Conservation (phyloP, 53 echinoderm and acorn worm species). For the Zoroaster sp. region DNA sequence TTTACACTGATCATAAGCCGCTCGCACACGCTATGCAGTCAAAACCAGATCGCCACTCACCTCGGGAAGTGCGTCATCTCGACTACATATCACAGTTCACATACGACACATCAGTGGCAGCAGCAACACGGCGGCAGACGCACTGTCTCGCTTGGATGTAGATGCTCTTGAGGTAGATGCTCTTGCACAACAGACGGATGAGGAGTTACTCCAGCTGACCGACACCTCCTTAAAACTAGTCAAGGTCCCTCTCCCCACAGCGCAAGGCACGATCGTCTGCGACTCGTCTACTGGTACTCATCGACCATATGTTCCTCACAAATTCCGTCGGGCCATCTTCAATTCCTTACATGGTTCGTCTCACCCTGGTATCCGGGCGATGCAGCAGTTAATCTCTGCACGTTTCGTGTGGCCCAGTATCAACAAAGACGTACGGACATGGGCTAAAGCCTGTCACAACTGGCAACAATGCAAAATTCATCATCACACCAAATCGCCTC, state of each 20-base stretch:
- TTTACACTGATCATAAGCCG: conserved; percentile 58
- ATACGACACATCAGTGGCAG: conserved; percentile 47
- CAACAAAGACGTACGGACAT: too few species aligned
- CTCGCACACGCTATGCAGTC: background rate
- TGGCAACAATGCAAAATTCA: background rate
- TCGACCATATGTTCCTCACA: too few species aligned
- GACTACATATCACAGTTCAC: conserved; percentile 52
- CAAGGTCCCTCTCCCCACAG: too few species aligned
- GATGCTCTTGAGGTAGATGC: background rate
- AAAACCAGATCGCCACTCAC: conserved; percentile 22
- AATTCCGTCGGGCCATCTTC: too few species aligned
- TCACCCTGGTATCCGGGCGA: too few species aligned
- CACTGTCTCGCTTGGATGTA: conserved; percentile 42
- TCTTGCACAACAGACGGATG: background rate
- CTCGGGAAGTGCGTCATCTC: conserved; percentile 38
- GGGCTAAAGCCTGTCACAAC: too few species aligned
- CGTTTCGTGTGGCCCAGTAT: too few species aligned
- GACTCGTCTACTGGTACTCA: too few species aligned
- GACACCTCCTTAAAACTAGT: background rate
- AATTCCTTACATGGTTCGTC: too few species aligned
- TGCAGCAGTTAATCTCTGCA: too few species aligned
- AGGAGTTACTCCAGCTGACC: background rate
- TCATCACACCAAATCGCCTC: background rate
- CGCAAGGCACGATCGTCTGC: too few species aligned
- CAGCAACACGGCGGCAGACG: conserved; percentile 65